Base-by-base conservation (phyloP, 2,797 vertebrate species). In the Gymnothorax reevesii region DNA sequence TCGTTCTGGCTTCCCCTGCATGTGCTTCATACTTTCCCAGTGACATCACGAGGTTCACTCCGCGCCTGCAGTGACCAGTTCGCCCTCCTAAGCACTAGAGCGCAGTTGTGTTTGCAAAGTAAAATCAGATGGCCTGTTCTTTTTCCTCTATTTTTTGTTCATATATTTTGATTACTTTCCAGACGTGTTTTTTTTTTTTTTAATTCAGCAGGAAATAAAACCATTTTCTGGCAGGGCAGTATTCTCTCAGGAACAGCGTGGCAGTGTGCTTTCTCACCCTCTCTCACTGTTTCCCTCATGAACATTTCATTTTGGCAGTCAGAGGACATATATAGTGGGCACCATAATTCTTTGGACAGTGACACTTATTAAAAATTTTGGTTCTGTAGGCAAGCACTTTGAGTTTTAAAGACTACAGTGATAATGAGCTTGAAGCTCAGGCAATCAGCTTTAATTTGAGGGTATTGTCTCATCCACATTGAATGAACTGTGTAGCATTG, bases 11-110 rank as follows among this genome's bases (percentile, higher is more conserved):
- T 84, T 64, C 71, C 83, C 87, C 90, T 86, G n/a, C n/a, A n/a
- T n/a, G 83, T 62, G 13, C 49, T 52, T 92, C 95, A 94, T 95
- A 91, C 49, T 95, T 96, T 95, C 93, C 95, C 95, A 92, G 91
- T 96, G 92, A 95, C 94, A 93, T 96, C 95, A 95, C 89, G 89
- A 86, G 49, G 80, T 92, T 89, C 75, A 91, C 93, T 92, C 92
- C 91, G 92, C 90, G 91, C 94, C 94, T 89, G 83, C 89, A 92
- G 91, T 84, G 91, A 90, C 92, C 90, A 89, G 86, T 88, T 90
- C 90, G 90, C 88, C 93, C 95, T 93, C 91, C 69, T 89, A 92
- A 90, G 92, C 92, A 86, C 90, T 85, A 55, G 87, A 93, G 88
- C 88, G 93, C 90, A 84, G 93, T 92, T 91, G 94, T 93, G 94